Evolutionary conservation across 2,888 invertebrate species (phyloP).

Genomic region (Trachelus stipa): DNA sequence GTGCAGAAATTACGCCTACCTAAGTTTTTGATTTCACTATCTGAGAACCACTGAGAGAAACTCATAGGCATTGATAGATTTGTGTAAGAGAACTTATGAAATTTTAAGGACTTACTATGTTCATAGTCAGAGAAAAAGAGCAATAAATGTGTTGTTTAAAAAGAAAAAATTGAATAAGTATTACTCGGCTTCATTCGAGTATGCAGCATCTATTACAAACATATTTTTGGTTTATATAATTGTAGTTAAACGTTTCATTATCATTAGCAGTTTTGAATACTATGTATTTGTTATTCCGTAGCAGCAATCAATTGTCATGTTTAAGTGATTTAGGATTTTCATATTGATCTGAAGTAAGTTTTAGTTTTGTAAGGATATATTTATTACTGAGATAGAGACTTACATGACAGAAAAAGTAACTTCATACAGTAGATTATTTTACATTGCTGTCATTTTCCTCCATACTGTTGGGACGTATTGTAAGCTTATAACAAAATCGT

Average conservation of each 20-base stretch:
- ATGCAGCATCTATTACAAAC: background rate
- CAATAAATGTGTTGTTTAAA: background rate
- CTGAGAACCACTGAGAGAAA: background rate
- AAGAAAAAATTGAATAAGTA: background rate
- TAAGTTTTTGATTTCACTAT: background rate
- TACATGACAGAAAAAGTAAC: background rate
- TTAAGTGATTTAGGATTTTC: background rate
- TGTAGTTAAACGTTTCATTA: background rate
- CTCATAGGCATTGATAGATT: background rate
- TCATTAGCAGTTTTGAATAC: background rate
- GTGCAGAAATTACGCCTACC: background rate
- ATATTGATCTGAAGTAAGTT: background rate
- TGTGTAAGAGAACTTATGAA: background rate
- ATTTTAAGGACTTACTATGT: background rate
- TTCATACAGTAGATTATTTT: background rate
- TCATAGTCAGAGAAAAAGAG: background rate
- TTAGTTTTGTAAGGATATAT: background rate
- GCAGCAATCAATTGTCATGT: background rate
- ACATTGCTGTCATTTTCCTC: background rate
- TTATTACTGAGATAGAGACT: background rate
- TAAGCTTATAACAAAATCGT: background rate
- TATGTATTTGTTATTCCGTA: no score
- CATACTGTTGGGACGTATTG: background rate
- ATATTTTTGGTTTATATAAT: background rate
- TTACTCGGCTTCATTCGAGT: background rate